phyloP scores from a whole-genome alignment of 35 echinoderm and acorn worm genomes.

The Heliocidaris erythrogramma region DNA sequence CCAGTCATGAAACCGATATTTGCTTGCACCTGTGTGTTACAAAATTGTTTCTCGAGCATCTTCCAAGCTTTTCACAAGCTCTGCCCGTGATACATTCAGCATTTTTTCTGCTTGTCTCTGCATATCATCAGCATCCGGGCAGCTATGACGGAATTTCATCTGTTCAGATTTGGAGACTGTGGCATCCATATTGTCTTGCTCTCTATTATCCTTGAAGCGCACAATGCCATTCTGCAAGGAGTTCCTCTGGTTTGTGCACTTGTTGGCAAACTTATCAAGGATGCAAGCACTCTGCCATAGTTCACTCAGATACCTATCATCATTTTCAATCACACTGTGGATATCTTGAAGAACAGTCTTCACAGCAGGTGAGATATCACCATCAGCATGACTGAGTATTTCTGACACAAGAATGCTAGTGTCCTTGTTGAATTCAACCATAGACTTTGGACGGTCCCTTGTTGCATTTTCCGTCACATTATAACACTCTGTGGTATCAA shows the following conservation, averaged over 20 bases:
- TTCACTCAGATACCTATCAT: slow-evolving; percentile 35
- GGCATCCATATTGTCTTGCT: neutral
- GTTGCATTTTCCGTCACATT: slow-evolving; percentile 6
- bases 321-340: slow-evolving; percentile 35
- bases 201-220: slow-evolving; percentile 42
- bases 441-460: slow-evolving; percentile 28
- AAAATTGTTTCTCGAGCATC: slow-evolving; percentile 22
- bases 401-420: slow-evolving; percentile 31
- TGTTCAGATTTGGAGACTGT: slow-evolving; percentile 32
- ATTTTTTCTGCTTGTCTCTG: slow-evolving; percentile 36
- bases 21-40: neutral
- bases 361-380: slow-evolving; percentile 26
- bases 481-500: slow-evolving; percentile 38
- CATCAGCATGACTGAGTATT: slow-evolving; percentile 26
- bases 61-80: slow-evolving; percentile 40
- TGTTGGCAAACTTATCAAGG: slow-evolving; percentile 5
- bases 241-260: neutral
- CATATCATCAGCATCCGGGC: slow-evolving; percentile 38
- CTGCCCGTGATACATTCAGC: slow-evolving; percentile 39
- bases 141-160: slow-evolving; percentile 42
- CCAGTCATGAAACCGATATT: neutral
- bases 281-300: slow-evolving; percentile 43
- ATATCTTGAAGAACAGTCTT: slow-evolving; percentile 39
- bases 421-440: slow-evolving; percentile 42
- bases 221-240: slow-evolving; percentile 15